Evolutionary conservation across 2,113 vertebrate species (phyloP).

Genomic region (Emydura subglobosa): DNA sequence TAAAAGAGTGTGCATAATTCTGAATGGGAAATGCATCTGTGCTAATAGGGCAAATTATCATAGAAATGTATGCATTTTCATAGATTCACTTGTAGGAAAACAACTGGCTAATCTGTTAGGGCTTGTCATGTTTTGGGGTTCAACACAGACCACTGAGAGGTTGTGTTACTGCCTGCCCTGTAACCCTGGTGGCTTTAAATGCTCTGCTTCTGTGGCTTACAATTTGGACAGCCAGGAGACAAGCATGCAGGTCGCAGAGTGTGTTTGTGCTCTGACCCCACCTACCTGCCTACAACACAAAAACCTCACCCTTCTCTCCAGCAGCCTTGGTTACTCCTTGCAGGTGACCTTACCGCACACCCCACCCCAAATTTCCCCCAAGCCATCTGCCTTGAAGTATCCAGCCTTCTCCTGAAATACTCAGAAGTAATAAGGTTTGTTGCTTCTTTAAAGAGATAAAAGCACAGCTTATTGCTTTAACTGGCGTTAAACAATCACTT

Average conservation of each 20-base stretch:
- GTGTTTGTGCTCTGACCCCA: neutral
- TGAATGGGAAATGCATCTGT: neutral
- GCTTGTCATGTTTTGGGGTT: neutral
- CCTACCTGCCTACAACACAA: neutral
- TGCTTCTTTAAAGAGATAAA: too few relatives aligned
- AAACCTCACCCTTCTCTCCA: too few relatives aligned
- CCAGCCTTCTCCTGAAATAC: neutral
- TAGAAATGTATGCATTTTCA: neutral
- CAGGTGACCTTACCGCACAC: neutral
- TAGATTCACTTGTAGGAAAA: neutral
- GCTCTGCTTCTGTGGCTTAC: neutral
- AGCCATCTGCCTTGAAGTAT: neutral
- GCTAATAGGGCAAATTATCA: fast-evolving
- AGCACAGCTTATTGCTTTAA: too few relatives aligned
- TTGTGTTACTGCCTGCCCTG: neutral
- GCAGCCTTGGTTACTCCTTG: neutral
- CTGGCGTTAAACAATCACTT: too few relatives aligned
- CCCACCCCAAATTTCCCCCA: neutral
- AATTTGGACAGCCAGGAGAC: neutral
- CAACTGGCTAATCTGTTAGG: neutral
- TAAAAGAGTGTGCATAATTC: neutral
- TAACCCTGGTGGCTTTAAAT: neutral
- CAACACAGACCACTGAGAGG: neutral
- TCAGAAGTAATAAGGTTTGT: too few relatives aligned
- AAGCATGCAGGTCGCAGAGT: neutral